Evolutionary conservation across 2,797 vertebrate genomes (phyloP), one percentile per base, ranked within the genome.

Genomic region (Pachyuromys duprasi): DNA sequence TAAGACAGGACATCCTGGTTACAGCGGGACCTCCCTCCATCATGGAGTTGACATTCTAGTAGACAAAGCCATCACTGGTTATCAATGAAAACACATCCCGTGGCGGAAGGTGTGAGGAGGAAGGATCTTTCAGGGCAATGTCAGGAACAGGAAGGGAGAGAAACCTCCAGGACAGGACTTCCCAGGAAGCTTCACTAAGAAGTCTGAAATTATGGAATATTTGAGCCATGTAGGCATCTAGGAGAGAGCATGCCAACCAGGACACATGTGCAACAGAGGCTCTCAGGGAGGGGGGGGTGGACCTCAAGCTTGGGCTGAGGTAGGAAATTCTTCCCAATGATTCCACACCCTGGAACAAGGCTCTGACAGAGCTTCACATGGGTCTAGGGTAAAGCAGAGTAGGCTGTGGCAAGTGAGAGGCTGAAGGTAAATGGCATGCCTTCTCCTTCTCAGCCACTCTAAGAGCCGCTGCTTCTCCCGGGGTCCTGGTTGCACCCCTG

Each of bases 11-110:
- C 24, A 18, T 18, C 69, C 26, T 12, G 9, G 28, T 57, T 49
- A 42, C 17, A 6, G 53, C 17, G 42, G 8, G 9, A 20, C 20
- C 12, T 2, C 49, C 53, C 80, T 14, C 9, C 39, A 12, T 55
- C 42, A 1, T 17, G 42, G 76, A 57, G 33, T 28, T 2, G 28
- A 15, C 0, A 2, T 8, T 39, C 57, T 15, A 12, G 88, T 22
- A 45, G 67, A 69, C 60, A 55, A 15, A 84, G 42, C 31, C 5
- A 12, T 2, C 13, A 9, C 26, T 57, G 79, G 65, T 26, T n/a
- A 13, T 12, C 0, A 22, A 36, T 2, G 28, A 55, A n/a, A 55
- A 14, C 1, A 2, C 0, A 33, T 33, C 80, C 12, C 4, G 14
- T 0, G 36, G 65, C 1, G 70, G 14, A 8, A 18, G 0, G 22